Base-by-base conservation (phyloP, 2,888 invertebrate species). In the Blastobasis lacticolella region DNA sequence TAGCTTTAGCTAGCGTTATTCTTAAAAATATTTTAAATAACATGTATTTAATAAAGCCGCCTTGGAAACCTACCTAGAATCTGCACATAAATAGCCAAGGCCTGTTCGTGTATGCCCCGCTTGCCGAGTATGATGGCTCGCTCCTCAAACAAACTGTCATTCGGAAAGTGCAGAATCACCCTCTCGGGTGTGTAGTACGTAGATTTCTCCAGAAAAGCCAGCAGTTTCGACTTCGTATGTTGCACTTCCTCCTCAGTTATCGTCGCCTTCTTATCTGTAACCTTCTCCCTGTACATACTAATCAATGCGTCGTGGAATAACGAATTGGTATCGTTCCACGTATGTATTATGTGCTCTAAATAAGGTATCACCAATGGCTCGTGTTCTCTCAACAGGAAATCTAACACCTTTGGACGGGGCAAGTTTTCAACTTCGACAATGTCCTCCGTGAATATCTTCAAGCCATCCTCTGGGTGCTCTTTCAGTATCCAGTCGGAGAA, bases 401-500 rank as follows among this genome's bases (percentile, higher is more conserved):
- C 96, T 42, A 98, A 83, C 42, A 99, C 94, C 73, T 94, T 92
- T 1, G 96, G 94, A 51, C 98, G 90, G 0, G 98, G 97, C 43
- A 99, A 86, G 50, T 92, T 92, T 73, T 97, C 96, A 0, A 97
- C 96, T 90, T 98, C 97, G 46, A 92, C 90, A 48, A 94, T 89
- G 69, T 96, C 95, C 73, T 96, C 96, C 0, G 94, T 97, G 74
- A 98, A 98, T 72, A 93, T 93, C 72, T 91, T 94, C 5, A 99
- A 84, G 0, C 98, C 99, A 73, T 97, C 95, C 59, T 95, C 94
- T 0, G 97, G 95, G 73, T 95, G 90, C 61, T 94, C 92, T 54
- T 91, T 92, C 45, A 99, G 82, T 49, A 99, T 95, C 97, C 97
- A 98, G 59, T 95, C 94, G 23, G 97, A 92, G 87, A 97, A 99